phyloP scores from a whole-genome alignment of 2,113 vertebrate species.

The Lepus europaeus region DNA sequence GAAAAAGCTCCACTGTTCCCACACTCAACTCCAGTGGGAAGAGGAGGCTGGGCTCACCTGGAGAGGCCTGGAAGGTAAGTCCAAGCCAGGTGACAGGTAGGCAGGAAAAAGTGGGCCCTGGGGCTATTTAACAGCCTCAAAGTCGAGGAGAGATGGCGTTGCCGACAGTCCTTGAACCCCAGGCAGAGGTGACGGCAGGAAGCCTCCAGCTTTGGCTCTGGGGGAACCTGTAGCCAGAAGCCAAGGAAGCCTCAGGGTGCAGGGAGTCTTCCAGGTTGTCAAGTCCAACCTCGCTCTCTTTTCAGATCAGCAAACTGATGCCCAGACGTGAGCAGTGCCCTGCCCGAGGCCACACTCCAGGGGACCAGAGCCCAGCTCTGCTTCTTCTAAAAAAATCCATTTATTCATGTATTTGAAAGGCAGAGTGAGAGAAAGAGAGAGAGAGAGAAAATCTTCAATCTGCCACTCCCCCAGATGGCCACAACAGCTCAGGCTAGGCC shows the following conservation, averaged over 20 bases:
- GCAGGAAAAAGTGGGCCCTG: neutral
- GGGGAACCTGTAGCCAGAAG: neutral
- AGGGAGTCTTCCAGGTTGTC: neutral
- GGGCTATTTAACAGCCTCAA: neutral
- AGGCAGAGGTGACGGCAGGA: neutral
- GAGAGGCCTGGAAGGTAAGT: neutral
- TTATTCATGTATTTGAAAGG: no score
- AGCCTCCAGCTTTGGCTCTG: neutral
- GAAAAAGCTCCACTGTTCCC: neutral
- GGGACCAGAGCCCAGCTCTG: neutral
- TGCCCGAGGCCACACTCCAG: neutral
- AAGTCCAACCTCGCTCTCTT: neutral
- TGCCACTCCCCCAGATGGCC: no score
- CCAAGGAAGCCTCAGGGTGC: neutral
- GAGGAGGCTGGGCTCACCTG: neutral
- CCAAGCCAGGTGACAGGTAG: neutral
- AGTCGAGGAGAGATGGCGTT: neutral
- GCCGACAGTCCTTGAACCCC: neutral
- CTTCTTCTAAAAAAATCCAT: no score
- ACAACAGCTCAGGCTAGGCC: no score
- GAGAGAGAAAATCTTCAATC: no score
- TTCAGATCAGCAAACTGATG: neutral
- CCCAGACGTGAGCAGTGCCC: neutral
- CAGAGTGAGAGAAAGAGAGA: no score
- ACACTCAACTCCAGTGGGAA: neutral